Percentiles rank a stretch among this genome's conserved stretches.
phyloP scores from a whole-genome alignment of 2,113 vertebrate species.

The Brevimyrus niger region DNA sequence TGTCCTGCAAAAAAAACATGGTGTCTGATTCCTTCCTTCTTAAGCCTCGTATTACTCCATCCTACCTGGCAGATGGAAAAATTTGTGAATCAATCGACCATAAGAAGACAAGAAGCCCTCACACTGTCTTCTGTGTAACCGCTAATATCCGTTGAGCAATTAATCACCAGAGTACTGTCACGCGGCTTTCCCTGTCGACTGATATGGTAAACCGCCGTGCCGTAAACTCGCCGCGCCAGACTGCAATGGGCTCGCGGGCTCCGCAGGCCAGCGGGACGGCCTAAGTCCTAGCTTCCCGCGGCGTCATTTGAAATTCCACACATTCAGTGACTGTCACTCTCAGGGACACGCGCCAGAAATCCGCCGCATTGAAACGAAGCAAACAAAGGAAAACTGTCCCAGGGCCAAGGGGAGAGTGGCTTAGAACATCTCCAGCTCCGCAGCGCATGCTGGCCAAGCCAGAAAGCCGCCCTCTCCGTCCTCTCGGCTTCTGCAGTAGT shows the following conservation, averaged over 20 bases:
- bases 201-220: background rate
- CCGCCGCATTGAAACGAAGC: background rate
- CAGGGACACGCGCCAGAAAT: background rate
- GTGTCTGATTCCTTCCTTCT: background rate
- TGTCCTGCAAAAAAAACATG: conserved; percentile 11
- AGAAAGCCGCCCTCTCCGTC: background rate
- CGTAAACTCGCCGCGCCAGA: background rate
- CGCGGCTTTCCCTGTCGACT: background rate
- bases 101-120: background rate
- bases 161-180: background rate
- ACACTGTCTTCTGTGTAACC: background rate
- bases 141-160: background rate
- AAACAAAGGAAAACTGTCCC: conserved; percentile 9
- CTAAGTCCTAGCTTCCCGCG: background rate
- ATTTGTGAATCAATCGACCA: background rate
- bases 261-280: background rate
- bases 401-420: background rate
- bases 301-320: background rate
- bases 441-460: background rate
- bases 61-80: conserved; percentile 15
- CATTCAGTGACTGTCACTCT: background rate
- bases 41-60: background rate
- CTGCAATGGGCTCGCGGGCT: background rate
- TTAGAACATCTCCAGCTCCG: background rate
- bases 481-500: conserved; percentile 1